Conservation (phyloP, 2,113 vertebrate species). For the Malurus elegans region DNA sequence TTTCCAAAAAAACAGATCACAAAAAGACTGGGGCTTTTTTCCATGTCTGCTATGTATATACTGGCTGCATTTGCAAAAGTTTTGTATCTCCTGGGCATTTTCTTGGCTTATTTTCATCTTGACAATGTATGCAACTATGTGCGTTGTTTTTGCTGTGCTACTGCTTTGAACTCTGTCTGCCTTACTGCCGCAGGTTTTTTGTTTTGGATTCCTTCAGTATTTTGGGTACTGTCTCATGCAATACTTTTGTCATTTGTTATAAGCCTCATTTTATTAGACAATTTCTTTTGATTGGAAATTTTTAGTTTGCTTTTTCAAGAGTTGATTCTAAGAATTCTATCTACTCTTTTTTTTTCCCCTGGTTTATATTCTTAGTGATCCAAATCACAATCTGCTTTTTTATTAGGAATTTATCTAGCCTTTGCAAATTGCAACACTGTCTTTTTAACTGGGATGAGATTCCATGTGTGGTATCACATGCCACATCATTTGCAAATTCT, state of each 20-base stretch:
- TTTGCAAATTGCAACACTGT: not conserved
- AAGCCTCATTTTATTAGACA: not conserved
- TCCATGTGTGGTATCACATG: not conserved
- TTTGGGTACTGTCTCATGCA: not conserved
- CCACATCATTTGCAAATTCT: not conserved
- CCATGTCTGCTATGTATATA: not conserved
- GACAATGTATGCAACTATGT: not conserved
- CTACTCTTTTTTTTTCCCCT: not conserved
- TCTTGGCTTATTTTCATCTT: constrained; percentile 39
- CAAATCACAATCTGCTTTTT: not conserved
- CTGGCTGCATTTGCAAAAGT: not conserved
- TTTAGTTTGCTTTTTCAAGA: not conserved
- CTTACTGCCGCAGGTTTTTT: not conserved
- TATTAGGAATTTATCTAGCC: not conserved
- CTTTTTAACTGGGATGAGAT: not conserved
- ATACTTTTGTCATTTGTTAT: not conserved
- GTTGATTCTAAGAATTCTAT: not conserved
- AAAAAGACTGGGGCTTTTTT: not conserved
- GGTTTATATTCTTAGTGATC: not conserved
- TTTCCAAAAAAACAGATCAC: not conserved
- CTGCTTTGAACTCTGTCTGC: constrained; percentile 8
- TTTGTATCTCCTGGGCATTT: not conserved
- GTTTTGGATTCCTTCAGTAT: not conserved
- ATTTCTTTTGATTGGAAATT: not conserved
- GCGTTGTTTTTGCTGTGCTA: not conserved